Conservation (phyloP, 2,797 vertebrate genomes). For the Pangasius larnaudii region DNA sequence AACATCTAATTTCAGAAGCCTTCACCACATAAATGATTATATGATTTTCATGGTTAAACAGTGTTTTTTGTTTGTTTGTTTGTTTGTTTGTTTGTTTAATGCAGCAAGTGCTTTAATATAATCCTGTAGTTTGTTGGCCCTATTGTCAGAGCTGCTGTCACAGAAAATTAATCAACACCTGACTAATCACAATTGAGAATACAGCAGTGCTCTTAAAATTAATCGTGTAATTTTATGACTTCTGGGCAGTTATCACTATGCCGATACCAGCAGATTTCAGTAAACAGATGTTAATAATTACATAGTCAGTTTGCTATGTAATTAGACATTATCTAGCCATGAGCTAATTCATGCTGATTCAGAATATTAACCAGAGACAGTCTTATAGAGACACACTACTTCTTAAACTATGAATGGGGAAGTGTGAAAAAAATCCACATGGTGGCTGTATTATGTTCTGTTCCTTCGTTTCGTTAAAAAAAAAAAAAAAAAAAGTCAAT, state of each 20-base stretch:
- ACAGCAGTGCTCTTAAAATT: not conserved
- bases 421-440: not conserved
- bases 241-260: not conserved
- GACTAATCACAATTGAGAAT: not conserved
- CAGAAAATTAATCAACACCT: not conserved
- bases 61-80: not conserved
- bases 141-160: not conserved
- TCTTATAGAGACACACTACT: not conserved
- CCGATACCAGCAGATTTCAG: not conserved
- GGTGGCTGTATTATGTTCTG: not conserved
- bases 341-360: constrained; percentile 16
- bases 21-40: not conserved
- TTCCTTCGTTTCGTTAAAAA: not conserved
- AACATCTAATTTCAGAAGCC: not conserved
- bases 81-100: not conserved
- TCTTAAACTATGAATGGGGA: not conserved
- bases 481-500: not conserved
- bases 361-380: not conserved
- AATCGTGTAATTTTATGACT: constrained; percentile 3
- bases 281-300: constrained; percentile 27
- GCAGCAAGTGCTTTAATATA: not conserved
- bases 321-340: not conserved
- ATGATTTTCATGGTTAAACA: not conserved
- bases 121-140: not conserved
- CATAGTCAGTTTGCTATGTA: constrained; percentile 22